phyloP scores from a whole-genome alignment of 1,140 invertebrate species.

The Watersipora subatra region DNA sequence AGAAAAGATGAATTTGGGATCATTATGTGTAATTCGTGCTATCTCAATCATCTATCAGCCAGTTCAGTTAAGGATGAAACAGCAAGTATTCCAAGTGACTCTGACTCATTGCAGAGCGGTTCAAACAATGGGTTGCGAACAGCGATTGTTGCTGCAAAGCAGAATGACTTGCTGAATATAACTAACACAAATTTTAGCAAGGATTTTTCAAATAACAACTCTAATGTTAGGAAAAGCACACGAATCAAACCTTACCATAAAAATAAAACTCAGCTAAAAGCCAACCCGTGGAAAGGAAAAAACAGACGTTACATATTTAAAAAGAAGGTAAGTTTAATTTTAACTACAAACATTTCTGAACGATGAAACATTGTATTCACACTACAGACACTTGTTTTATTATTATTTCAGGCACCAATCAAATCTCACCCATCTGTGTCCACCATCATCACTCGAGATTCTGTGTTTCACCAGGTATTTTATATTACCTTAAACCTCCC shows the following conservation, averaged over 20 bases:
- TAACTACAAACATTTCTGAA: not conserved
- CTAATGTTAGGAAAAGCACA: constrained; percentile 25
- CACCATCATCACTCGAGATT: constrained; percentile 63
- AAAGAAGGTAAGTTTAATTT: constrained; percentile 51
- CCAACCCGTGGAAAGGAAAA: constrained; percentile 51
- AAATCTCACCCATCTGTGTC: constrained; percentile 66
- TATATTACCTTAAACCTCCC: too few relatives aligned
- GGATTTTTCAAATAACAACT: constrained; percentile 4
- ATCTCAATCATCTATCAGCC: constrained; percentile 25
- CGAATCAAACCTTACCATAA: constrained; percentile 34
- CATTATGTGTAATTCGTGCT: constrained; percentile 49
- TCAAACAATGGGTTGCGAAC: constrained; percentile 3
- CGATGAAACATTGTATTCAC: not conserved
- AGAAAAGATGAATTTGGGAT: constrained; percentile 48
- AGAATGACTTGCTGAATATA: constrained; percentile 11
- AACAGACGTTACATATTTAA: constrained; percentile 66
- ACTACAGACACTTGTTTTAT: too few relatives aligned
- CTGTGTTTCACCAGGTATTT: constrained; percentile 67
- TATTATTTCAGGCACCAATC: constrained; percentile 49
- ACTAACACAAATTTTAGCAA: constrained; percentile 13
- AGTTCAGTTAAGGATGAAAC: constrained; percentile 15
- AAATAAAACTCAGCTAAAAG: constrained; percentile 34
- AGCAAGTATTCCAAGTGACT: constrained; percentile 23
- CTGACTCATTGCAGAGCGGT: constrained; percentile 14
- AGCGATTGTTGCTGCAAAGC: constrained; percentile 9